Percentiles rank a stretch among this genome's conserved stretches.
These are phyloP conservation scores for Lomographa bimaculata DNA, from an alignment of 2,888 invertebrate genomes.

Conservation along the genomic window DNA sequence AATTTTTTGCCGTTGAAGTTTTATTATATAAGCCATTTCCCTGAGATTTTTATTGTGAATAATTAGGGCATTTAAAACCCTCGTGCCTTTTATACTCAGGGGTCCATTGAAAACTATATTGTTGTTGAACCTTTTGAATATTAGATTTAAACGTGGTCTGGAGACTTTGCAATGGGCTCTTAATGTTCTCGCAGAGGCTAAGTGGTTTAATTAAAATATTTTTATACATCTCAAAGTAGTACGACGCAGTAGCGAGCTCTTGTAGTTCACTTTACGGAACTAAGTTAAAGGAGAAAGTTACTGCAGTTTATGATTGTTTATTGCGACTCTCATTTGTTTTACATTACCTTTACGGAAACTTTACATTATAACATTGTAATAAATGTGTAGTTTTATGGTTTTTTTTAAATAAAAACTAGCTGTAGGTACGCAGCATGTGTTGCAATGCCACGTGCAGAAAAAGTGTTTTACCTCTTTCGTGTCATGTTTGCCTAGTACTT, in stretches of 20 bases:
- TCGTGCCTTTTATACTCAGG: constrained; percentile 14
- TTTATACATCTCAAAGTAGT: constrained; percentile 18
- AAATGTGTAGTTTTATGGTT: no score
- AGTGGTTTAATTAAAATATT: constrained; percentile 67
- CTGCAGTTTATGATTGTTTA: constrained; percentile 6
- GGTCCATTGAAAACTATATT: constrained; percentile 21
- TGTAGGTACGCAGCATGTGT: no score
- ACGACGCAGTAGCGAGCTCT: constrained; percentile 5
- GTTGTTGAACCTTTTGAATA: constrained; percentile 35
- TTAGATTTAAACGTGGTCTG: constrained; percentile 37
- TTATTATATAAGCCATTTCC: constrained; percentile 11
- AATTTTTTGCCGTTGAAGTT: constrained; percentile 15
- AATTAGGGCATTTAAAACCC: constrained; percentile 21
- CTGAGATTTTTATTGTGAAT: constrained; percentile 21
- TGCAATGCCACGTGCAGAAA: no score
- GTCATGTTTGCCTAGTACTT: no score
- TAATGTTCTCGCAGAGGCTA: constrained; percentile 39
- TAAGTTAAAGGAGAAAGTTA: constrained; percentile 17
- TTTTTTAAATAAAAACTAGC: neutral
- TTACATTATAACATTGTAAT: no score
- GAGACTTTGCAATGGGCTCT: constrained; percentile 44
- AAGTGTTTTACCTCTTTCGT: no score
- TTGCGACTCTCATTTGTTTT: constrained; percentile 7
- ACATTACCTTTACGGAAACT: no score
- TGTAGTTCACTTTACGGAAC: constrained; percentile 13